phyloP scores from a whole-genome alignment of 2,888 invertebrate species.

The Synanthedon vespiformis region DNA sequence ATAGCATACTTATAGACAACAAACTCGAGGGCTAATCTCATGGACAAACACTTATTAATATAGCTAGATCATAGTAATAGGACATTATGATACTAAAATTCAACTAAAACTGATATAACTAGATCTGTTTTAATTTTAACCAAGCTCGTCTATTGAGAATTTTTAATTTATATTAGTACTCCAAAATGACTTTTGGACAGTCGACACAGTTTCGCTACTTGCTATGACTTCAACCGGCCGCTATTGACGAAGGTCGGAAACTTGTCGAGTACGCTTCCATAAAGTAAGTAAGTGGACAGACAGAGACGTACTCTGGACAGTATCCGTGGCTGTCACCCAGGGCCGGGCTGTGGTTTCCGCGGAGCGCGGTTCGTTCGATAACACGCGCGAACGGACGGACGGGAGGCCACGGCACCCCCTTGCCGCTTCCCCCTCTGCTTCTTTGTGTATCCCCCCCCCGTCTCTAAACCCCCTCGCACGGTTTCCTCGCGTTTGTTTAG shows the following conservation, averaged over 20 bases:
- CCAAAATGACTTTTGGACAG: neutral
- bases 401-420: constrained; percentile 11
- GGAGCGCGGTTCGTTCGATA: constrained; percentile 36
- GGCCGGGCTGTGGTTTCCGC: constrained; percentile 39
- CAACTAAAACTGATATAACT: too few relatives aligned
- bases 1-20: too few relatives aligned
- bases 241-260: constrained; percentile 33
- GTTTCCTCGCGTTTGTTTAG: constrained; percentile 31
- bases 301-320: constrained; percentile 10
- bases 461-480: constrained; percentile 10
- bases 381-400: constrained; percentile 18
- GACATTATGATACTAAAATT: too few relatives aligned
- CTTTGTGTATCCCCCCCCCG: constrained; percentile 17
- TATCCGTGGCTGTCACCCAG: constrained; percentile 16
- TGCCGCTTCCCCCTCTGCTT: constrained; percentile 7
- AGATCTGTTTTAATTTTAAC: too few relatives aligned
- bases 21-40: too few relatives aligned
- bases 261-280: constrained; percentile 18
- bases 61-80: too few relatives aligned
- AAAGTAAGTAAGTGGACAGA: constrained; percentile 14
- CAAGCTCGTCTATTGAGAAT: neutral
- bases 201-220: constrained; percentile 9
- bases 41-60: too few relatives aligned
- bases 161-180: neutral
- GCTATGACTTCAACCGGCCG: constrained; percentile 30